Percentiles rank a stretch among this genome's conserved stretches.
Conservation (phyloP, 2,888 invertebrate genomes). For the Alcis repandata region DNA sequence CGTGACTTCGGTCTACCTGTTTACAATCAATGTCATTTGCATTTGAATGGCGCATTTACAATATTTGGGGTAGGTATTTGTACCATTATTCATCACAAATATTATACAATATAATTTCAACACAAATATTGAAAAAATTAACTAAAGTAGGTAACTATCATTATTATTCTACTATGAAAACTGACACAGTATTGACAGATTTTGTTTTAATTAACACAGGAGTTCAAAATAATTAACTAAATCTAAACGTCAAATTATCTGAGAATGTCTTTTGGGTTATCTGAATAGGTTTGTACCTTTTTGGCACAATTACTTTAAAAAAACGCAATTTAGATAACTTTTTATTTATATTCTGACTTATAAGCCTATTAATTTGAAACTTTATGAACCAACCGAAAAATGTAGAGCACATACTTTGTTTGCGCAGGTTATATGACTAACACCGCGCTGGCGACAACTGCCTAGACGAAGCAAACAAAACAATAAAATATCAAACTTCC, state of each 20-base stretch:
- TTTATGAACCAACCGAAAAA: not conserved
- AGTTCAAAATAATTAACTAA: too few relatives aligned
- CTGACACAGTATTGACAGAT: not conserved
- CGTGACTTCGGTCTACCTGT: slow-evolving; percentile 5
- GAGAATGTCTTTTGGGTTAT: not conserved
- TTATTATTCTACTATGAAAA: too few relatives aligned
- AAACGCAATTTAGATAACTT: too few relatives aligned
- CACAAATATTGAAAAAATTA: too few relatives aligned
- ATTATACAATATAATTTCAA: too few relatives aligned
- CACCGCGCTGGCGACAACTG: slow-evolving; percentile 4
- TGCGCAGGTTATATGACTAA: slow-evolving; percentile 22
- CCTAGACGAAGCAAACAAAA: slow-evolving; percentile 31
- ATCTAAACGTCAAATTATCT: not conserved
- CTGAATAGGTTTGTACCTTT: not conserved
- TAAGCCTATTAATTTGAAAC: slow-evolving; percentile 1
- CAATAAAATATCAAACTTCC: slow-evolving; percentile 29
- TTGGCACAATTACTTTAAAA: too few relatives aligned
- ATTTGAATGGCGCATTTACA: slow-evolving; percentile 7
- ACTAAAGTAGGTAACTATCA: too few relatives aligned
- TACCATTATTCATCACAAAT: too few relatives aligned
- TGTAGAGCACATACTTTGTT: slow-evolving; percentile 14
- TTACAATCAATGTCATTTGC: slow-evolving; percentile 26
- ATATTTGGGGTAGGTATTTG: too few relatives aligned
- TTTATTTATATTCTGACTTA: not conserved
- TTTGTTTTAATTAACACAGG: too few relatives aligned